A percentile compares a stretch with the other conserved stretches of the same genome.
These are phyloP conservation scores for Neuroscelio doddi DNA, from an alignment of 2,888 invertebrate species.

Conservation along the genomic window DNA sequence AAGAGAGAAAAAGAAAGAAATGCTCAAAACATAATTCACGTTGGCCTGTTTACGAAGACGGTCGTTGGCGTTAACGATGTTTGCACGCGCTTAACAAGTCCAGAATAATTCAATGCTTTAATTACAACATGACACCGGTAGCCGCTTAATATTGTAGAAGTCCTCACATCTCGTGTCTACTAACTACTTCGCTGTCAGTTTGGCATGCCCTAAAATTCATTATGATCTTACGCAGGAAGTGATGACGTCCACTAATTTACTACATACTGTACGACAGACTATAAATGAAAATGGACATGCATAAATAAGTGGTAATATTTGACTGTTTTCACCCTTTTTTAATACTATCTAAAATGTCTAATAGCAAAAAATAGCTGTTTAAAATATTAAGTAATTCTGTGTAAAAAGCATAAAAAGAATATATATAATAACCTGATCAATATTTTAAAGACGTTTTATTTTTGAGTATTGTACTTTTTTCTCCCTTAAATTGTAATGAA, in stretches of 20 bases:
- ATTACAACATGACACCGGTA: constrained; percentile 58
- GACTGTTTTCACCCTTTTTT: too few relatives aligned
- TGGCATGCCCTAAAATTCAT: constrained; percentile 50
- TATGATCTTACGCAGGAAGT: constrained; percentile 25
- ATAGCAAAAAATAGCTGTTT: too few relatives aligned
- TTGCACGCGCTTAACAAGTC: constrained; percentile 61
- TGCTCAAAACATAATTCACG: constrained; percentile 56
- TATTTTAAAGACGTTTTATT: too few relatives aligned
- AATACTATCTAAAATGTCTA: too few relatives aligned
- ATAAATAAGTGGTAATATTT: background rate
- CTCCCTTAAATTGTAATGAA: too few relatives aligned
- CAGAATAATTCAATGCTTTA: constrained; percentile 67
- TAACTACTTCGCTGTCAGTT: constrained; percentile 54
- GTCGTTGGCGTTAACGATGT: constrained; percentile 60
- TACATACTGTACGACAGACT: background rate
- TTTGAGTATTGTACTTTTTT: too few relatives aligned
- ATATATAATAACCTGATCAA: too few relatives aligned
- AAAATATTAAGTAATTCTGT: too few relatives aligned
- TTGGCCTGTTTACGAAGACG: constrained; percentile 56
- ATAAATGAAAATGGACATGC: background rate
- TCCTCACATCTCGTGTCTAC: constrained; percentile 29
- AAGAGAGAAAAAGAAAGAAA: constrained; percentile 15
- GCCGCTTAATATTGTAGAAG: constrained; percentile 56
- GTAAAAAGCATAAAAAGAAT: too few relatives aligned
- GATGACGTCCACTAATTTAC: constrained; percentile 18